Percentiles rank a stretch among this genome's conserved stretches.
phyloP scores from a whole-genome alignment of 2,888 invertebrate species.

The Choristoneura rosaceana region DNA sequence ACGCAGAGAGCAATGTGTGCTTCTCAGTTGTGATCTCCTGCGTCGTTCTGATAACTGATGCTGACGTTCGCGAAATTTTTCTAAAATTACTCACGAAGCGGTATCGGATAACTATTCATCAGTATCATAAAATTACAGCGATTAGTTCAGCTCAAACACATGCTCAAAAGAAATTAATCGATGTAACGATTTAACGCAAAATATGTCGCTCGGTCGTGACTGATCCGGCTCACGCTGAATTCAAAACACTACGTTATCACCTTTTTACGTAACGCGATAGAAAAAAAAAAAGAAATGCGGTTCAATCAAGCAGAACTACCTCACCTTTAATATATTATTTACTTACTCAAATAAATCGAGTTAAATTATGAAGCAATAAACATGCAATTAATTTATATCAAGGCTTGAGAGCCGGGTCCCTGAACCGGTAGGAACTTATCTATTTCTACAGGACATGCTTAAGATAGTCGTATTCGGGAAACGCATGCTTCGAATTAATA shows the following conservation, averaged over 20 bases:
- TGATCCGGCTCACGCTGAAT: conserved; percentile 18
- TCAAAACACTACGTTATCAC: conserved; percentile 7
- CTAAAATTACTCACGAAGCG: conserved; percentile 13
- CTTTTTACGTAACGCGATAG: conserved; percentile 14
- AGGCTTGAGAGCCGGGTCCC: conserved; percentile 52
- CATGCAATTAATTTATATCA: conserved; percentile 76
- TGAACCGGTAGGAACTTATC: conserved; percentile 58
- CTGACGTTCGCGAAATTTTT: conserved; percentile 12
- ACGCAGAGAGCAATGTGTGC: conserved; percentile 13
- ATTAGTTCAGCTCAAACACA: conserved; percentile 35
- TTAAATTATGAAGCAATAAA: conserved; percentile 61
- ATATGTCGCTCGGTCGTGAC: neutral
- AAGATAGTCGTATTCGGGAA: conserved; percentile 60
- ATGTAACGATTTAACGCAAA: conserved; percentile 1
- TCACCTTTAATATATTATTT: conserved; percentile 32
- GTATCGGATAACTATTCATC: conserved; percentile 15
- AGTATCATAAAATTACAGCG: conserved; percentile 22
- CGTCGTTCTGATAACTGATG: neutral
- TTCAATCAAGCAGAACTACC: conserved; percentile 29
- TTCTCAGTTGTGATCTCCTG: conserved; percentile 3
- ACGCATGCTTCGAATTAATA: conserved; percentile 72
- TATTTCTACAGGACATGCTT: conserved; percentile 76
- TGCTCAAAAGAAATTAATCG: conserved; percentile 26
- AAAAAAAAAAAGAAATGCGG: conserved; percentile 28
- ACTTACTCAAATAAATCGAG: conserved; percentile 44